Conservation (phyloP, 2,113 vertebrate genomes). For the pig (Sus scrofa) region DNA sequence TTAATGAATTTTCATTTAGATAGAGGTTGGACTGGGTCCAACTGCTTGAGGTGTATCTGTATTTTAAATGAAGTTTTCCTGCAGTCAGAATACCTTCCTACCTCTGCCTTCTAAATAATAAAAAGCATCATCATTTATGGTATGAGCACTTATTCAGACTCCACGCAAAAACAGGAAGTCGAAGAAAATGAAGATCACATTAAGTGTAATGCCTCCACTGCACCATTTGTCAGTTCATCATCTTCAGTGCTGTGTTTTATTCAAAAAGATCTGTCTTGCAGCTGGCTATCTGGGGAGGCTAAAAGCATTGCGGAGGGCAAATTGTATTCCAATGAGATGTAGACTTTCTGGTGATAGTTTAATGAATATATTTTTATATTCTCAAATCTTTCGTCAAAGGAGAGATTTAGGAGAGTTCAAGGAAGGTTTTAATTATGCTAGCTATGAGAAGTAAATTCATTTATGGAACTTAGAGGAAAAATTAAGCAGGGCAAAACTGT, state of each 20-base stretch:
- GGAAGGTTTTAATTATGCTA: background rate
- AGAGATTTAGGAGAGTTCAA: conserved; percentile 46
- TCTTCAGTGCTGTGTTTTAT: background rate
- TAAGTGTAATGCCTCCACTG: too few relatives aligned
- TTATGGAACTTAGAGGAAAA: background rate
- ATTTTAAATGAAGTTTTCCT: background rate
- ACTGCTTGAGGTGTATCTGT: background rate
- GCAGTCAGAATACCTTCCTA: background rate
- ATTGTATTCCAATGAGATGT: background rate
- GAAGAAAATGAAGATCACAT: background rate
- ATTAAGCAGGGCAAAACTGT: background rate
- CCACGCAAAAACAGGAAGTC: background rate
- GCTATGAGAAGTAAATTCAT: background rate
- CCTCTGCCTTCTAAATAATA: background rate
- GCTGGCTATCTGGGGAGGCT: background rate
- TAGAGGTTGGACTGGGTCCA: background rate
- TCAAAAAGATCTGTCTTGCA: background rate
- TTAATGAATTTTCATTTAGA: conserved; percentile 23
- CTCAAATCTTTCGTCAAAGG: conserved; percentile 11
- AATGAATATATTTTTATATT: conserved; percentile 15
- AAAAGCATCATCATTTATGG: background rate
- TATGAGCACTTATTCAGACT: background rate
- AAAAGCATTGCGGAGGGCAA: background rate
- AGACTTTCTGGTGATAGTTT: conserved; percentile 1
- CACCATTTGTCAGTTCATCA: background rate